These are phyloP conservation scores for Saccostrea cuccullata DNA, from an alignment of 1,140 invertebrate species.

Conservation along the genomic window DNA sequence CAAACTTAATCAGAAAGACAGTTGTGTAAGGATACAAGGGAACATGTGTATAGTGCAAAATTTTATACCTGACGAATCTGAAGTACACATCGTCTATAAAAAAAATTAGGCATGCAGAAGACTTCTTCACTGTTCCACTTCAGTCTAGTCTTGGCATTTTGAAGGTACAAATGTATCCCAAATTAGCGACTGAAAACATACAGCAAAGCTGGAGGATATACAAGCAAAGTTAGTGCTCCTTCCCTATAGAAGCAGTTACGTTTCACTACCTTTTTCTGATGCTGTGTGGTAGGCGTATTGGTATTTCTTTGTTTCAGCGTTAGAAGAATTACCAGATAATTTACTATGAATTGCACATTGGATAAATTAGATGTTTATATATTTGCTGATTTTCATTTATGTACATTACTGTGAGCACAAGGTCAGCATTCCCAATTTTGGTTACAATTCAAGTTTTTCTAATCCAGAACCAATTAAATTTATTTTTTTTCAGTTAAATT, in stretches of 20 bases:
- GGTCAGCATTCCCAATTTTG: no score
- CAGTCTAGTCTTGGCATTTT: neutral
- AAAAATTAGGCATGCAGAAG: neutral
- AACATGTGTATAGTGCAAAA: neutral
- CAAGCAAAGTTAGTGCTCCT: neutral
- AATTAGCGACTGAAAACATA: neutral
- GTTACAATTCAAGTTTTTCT: no score
- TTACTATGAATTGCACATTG: no score
- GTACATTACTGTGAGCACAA: no score
- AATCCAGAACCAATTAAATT: no score
- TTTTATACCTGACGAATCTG: neutral
- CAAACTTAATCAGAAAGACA: neutral
- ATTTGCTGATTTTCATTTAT: no score
- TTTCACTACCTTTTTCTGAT: no score
- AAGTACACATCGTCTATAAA: neutral
- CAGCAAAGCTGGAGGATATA: neutral
- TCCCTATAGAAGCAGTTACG: neutral
- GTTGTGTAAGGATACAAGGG: slow-evolving; percentile 10
- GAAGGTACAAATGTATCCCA: neutral
- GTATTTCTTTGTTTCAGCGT: no score
- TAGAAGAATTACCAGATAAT: no score
- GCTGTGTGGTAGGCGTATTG: no score
- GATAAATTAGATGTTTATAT: no score
- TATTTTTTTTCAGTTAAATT: no score
- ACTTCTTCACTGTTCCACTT: neutral